phyloP scores from a whole-genome alignment of 2,888 invertebrate species.

The Cheilosia vulpina region DNA sequence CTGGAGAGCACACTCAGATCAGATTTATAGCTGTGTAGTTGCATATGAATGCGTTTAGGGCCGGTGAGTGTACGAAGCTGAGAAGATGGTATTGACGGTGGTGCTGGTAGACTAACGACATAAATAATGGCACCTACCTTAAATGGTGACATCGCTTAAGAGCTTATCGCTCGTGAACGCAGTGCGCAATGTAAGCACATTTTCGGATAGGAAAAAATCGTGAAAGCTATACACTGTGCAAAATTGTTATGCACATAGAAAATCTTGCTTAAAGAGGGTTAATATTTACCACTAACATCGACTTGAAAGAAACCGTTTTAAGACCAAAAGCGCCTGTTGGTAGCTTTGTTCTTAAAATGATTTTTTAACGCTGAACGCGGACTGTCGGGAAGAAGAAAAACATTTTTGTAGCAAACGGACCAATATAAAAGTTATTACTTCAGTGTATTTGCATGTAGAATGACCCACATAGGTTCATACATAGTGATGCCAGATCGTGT shows the following conservation, averaged over 20 bases:
- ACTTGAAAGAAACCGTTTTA: no score
- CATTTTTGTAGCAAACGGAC: no score
- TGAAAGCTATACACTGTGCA: not conserved
- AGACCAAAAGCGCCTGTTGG: no score
- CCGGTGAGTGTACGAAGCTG: slow-evolving; percentile 10
- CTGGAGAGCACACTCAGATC: slow-evolving; percentile 26
- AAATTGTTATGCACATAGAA: not conserved
- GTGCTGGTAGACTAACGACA: slow-evolving; percentile 39
- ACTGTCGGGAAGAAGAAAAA: no score
- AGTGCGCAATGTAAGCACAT: slow-evolving; percentile 23
- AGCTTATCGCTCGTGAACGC: slow-evolving; percentile 53
- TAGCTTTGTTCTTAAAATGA: no score
- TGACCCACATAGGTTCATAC: no score
- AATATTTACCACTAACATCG: no score
- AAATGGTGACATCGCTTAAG: slow-evolving; percentile 66
- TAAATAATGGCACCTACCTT: slow-evolving; percentile 66
- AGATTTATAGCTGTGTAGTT: slow-evolving; percentile 70
- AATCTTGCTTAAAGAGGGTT: no score
- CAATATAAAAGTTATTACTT: no score
- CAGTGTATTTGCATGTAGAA: no score
- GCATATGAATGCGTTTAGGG: slow-evolving; percentile 63
- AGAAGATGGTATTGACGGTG: slow-evolving; percentile 50
- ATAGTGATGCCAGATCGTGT: no score
- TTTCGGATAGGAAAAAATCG: not conserved
- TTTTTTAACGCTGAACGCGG: no score